phyloP scores from a whole-genome alignment of 1,140 invertebrate species.

The Drosophila azteca region DNA sequence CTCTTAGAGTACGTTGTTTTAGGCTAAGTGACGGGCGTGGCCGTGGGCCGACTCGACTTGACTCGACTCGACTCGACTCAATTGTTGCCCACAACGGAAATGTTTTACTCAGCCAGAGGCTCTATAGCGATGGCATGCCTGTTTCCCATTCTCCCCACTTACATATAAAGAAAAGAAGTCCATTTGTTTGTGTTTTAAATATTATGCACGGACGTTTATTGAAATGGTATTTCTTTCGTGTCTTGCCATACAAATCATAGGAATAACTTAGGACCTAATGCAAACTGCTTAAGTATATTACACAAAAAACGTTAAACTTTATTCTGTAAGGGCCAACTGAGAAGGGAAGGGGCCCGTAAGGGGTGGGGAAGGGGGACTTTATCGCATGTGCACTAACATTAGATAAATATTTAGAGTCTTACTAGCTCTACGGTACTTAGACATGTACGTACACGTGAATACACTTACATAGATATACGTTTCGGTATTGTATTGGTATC shows the following conservation, averaged over 20 bases:
- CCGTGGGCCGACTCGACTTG: constrained; percentile 5
- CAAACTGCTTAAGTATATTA: constrained; percentile 77
- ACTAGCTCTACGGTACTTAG: constrained; percentile 68
- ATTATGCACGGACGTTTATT: constrained; percentile 80
- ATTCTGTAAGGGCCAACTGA: constrained; percentile 41
- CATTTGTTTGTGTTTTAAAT: constrained; percentile 69
- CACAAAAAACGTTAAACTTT: constrained; percentile 59
- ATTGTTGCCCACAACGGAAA: constrained; percentile 30
- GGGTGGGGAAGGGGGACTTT: constrained; percentile 4
- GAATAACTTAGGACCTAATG: constrained; percentile 66
- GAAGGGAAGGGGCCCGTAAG: background rate
- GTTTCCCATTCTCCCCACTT: constrained; percentile 27
- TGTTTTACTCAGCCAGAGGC: constrained; percentile 39
- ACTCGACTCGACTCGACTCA: constrained; percentile 34
- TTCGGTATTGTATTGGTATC: constrained; percentile 35
- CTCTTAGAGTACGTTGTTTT: constrained; percentile 78
- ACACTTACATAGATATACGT: constrained; percentile 65
- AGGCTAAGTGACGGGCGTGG: constrained; percentile 73
- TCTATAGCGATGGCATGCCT: constrained; percentile 2
- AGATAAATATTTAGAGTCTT: constrained; percentile 66
- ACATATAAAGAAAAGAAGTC: constrained; percentile 21
- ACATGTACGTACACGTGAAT: constrained; percentile 68
- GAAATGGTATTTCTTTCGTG: constrained; percentile 69
- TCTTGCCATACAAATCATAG: constrained; percentile 60
- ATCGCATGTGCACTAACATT: constrained; percentile 68